A percentile compares a stretch with the other conserved stretches of the same genome.
Conservation (phyloP, 2,888 invertebrate species). For the Zelleria hepariella region DNA sequence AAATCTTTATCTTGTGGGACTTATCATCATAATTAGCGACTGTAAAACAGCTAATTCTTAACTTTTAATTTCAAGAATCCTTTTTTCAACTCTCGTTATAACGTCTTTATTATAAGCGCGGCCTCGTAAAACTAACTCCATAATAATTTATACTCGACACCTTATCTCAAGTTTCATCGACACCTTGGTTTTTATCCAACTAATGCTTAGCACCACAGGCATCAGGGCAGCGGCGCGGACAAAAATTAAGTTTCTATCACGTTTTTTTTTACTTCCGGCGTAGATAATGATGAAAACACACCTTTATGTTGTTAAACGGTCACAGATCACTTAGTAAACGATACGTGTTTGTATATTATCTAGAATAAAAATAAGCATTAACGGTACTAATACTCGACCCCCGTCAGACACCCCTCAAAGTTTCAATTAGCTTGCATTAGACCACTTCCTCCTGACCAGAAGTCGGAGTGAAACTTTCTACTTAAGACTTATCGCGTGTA, state of each 20-base stretch:
- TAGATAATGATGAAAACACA: constrained; percentile 60
- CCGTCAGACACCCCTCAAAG: constrained; percentile 3
- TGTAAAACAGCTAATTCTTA: not conserved
- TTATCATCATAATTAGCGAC: too few relatives aligned
- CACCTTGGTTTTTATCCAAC: constrained; percentile 52
- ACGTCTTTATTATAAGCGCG: not conserved
- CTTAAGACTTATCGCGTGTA: constrained; percentile 38
- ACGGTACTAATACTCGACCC: not conserved
- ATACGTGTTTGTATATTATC: constrained; percentile 20
- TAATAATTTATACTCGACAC: constrained; percentile 10
- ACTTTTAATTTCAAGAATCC: not conserved
- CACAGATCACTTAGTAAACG: constrained; percentile 46
- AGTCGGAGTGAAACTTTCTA: constrained; percentile 32
- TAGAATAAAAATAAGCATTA: constrained; percentile 15
- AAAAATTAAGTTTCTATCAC: constrained; percentile 55
- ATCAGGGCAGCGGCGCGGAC: constrained; percentile 32
- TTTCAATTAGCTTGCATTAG: constrained; percentile 55
- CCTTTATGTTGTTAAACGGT: constrained; percentile 56
- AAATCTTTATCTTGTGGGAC: too few relatives aligned
- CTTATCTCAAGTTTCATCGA: constrained; percentile 59
- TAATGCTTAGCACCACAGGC: constrained; percentile 41
- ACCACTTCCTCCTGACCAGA: constrained; percentile 42
- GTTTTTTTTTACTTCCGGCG: constrained; percentile 56
- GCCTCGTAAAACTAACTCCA: not conserved
- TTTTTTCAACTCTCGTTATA: not conserved